These are phyloP conservation scores for Forbesichthys agassizii DNA, from an alignment of 2,113 vertebrate species.

Conservation along the genomic window DNA sequence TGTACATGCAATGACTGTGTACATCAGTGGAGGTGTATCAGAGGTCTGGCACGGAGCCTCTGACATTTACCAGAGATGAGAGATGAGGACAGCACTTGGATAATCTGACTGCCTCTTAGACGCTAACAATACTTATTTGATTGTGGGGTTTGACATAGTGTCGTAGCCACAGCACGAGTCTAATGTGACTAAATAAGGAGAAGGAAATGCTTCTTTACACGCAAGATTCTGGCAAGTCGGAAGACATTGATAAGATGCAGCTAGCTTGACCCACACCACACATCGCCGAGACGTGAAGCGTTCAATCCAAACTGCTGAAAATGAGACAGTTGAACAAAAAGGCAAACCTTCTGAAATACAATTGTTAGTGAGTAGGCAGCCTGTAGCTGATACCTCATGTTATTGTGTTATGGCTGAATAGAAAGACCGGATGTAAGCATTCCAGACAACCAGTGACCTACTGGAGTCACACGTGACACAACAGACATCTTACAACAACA, in stretches of 20 bases:
- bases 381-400: conserved; percentile 18
- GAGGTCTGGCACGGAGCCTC: conserved; percentile 10
- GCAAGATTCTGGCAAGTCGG: conserved; percentile 29
- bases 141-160: conserved; percentile 20
- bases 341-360: conserved; percentile 49
- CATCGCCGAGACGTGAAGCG: conserved; percentile 35
- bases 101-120: conserved; percentile 8
- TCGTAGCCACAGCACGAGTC: conserved; percentile 27
- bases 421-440: conserved; percentile 8
- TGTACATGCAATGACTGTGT: no score
- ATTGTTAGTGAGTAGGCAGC: conserved; percentile 10
- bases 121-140: conserved; percentile 36
- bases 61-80: conserved; percentile 4
- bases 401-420: conserved; percentile 28
- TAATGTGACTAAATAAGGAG: conserved; percentile 63
- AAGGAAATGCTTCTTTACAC: conserved; percentile 36
- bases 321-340: conserved; percentile 34
- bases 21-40: not conserved
- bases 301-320: conserved; percentile 47
- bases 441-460: conserved; percentile 32
- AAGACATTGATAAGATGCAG: conserved; percentile 47
- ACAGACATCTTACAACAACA: conserved; percentile 33
- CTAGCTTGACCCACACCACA: conserved; percentile 29
- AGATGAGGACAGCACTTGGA: conserved; percentile 16
- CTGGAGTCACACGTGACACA: conserved; percentile 41